Conservation (phyloP, 2,888 invertebrate genomes). For the Horisme vitalbata region DNA sequence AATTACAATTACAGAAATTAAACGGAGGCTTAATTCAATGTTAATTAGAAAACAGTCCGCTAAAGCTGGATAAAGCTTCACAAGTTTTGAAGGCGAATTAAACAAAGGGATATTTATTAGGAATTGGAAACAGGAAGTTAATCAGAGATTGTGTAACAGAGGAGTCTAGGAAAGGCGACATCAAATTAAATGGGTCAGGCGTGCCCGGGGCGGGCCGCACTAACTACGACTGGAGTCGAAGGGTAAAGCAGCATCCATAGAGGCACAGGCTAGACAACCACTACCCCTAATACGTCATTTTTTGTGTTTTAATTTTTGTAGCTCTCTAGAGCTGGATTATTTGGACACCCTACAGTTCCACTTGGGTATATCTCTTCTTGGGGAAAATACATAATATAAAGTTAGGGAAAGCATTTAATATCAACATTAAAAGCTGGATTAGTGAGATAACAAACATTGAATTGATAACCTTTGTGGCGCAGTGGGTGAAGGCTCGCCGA, state of each 20-base stretch:
- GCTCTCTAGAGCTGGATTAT: no score
- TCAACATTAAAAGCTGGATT: no score
- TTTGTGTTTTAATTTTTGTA: no score
- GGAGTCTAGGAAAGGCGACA: constrained; percentile 45
- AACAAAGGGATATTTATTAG: constrained; percentile 67
- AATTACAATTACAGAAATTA: neutral
- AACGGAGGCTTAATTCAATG: neutral
- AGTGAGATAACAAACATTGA: no score
- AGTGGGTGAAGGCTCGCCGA: no score
- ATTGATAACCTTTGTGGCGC: no score
- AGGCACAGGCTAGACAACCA: no score
- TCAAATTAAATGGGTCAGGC: constrained; percentile 69
- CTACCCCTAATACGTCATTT: no score
- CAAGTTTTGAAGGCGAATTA: constrained; percentile 41
- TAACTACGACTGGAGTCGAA: constrained; percentile 29
- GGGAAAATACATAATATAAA: no score
- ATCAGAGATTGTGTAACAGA: constrained; percentile 65
- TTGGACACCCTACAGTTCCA: no score
- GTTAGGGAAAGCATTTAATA: no score
- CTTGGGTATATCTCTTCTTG: no score
- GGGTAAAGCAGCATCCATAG: constrained; percentile 21
- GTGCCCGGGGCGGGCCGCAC: constrained; percentile 36
- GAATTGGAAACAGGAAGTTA: constrained; percentile 76
- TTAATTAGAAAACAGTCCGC: constrained; percentile 15
- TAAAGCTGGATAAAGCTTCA: constrained; percentile 16